Evolutionary conservation across 1,140 invertebrate genomes (phyloP).

Genomic region (Camponotus floridanus): DNA sequence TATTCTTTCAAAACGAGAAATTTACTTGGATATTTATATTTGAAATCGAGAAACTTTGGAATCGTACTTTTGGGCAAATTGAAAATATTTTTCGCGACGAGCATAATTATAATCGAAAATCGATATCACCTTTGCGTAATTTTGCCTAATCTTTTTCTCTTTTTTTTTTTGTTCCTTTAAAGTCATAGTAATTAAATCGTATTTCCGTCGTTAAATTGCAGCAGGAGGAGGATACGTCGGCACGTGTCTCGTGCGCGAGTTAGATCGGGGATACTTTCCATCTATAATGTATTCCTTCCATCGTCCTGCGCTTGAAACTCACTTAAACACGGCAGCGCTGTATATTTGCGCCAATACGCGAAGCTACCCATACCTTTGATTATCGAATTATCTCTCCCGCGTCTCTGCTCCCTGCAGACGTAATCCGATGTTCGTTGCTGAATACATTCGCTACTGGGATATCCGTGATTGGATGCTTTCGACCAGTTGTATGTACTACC

Average conservation of each 20-base stretch:
- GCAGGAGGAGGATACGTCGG: neutral
- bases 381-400: slow-evolving; percentile 49
- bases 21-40: slow-evolving; percentile 5
- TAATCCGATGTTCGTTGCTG: slow-evolving; percentile 50
- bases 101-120: neutral
- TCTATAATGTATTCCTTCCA: slow-evolving; percentile 58
- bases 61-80: slow-evolving; percentile 6
- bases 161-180: neutral
- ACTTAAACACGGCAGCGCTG: slow-evolving; percentile 46
- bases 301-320: slow-evolving; percentile 53
- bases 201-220: slow-evolving; percentile 27
- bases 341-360: slow-evolving; percentile 52
- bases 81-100: neutral
- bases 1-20: neutral
- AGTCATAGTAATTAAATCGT: neutral
- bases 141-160: neutral
- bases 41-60: slow-evolving; percentile 2
- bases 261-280: slow-evolving; percentile 39
- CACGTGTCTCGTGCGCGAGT: slow-evolving; percentile 34
- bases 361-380: slow-evolving; percentile 47
- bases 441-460: slow-evolving; percentile 46
- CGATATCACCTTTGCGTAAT: neutral
- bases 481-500: slow-evolving; percentile 1
- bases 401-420: slow-evolving; percentile 43
- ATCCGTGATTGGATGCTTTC: slow-evolving; percentile 49